phyloP scores from a whole-genome alignment of 2,888 invertebrate species.

The Eupithecia abbreviata region DNA sequence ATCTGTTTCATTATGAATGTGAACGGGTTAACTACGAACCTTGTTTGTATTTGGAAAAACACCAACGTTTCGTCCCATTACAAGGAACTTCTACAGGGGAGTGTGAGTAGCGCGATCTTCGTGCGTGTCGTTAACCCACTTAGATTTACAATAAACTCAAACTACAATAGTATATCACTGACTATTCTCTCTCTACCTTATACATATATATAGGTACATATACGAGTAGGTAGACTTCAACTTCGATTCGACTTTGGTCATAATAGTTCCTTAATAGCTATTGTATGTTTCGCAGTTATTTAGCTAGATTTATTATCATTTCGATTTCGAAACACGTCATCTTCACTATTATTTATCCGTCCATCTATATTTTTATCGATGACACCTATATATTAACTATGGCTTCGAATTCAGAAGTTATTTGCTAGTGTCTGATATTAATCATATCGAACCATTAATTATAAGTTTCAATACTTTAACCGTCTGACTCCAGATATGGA shows the following conservation, averaged over 20 bases:
- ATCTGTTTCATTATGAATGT: not conserved
- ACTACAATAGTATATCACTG: no score
- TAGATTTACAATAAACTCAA: no score
- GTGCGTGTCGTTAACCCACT: no score
- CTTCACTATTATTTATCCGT: constrained; percentile 29
- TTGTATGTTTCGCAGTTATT: constrained; percentile 6
- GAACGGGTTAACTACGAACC: no score
- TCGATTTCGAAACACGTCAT: constrained; percentile 33
- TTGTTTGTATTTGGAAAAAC: no score
- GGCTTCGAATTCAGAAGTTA: constrained; percentile 35
- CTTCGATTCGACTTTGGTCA: not conserved
- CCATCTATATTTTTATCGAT: constrained; percentile 41
- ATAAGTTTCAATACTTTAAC: constrained; percentile 20
- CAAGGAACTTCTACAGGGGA: no score
- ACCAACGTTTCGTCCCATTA: no score
- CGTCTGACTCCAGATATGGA: not conserved
- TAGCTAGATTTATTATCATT: constrained; percentile 32
- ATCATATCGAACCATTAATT: constrained; percentile 35
- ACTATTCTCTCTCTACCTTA: no score
- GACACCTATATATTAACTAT: constrained; percentile 39
- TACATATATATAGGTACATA: no score
- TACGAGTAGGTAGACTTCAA: not conserved
- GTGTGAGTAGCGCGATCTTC: no score
- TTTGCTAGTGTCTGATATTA: constrained; percentile 35
- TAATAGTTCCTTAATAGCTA: constrained; percentile 7